Base-by-base conservation (phyloP, 2,113 vertebrate genomes). In the Notothenia coriiceps region DNA sequence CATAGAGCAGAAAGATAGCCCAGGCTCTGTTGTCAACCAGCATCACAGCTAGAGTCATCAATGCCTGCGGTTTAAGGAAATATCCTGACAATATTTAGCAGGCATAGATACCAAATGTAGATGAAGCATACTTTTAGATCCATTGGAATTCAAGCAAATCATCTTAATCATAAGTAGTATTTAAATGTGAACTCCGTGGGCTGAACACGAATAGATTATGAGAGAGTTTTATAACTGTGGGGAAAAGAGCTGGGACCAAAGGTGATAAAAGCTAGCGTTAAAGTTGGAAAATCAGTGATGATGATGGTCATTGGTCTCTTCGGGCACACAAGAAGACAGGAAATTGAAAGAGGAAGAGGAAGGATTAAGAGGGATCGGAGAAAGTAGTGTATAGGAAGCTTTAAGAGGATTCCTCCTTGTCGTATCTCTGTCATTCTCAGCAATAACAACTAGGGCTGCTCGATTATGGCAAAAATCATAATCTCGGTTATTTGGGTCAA, bases 381-480 rank as follows among this genome's bases (percentile, higher is more conserved):
- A 64, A 43, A 63, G 63, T 69, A 73, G 80, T 14, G 76, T 87
- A 77, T 87, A 77, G 90, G 86, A 85, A 85, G 82, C 86, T 83
- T 57, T 86, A 91, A 93, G 89, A 94, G 79, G 86, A 91, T 91
- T 91, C 87, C 84, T 88, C 35, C 70, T 70, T 61, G 76, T 89
- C 70, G 67, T 70, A 80, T 80, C 69, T 55, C 70, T 79, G 75
- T 81, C 70, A 83, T 69, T 56, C 67, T 80, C 77, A 54, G 68
- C 65, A 35, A 68, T 80, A 67, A 65, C 79, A 25, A 25, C 25
- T 25, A 25, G 25, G 25, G 25, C 25, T 25, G 25, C 25, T 25
- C 25, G 25, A 25, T 25, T 25, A 25, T 25, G 25, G 25, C 25
- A 25, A 25, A 25, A 25, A 25, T 25, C 25, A 25, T 25, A 25